Evolutionary conservation across 2,113 vertebrate species (phyloP).

Genomic region (Beaufortia kweichowensis): DNA sequence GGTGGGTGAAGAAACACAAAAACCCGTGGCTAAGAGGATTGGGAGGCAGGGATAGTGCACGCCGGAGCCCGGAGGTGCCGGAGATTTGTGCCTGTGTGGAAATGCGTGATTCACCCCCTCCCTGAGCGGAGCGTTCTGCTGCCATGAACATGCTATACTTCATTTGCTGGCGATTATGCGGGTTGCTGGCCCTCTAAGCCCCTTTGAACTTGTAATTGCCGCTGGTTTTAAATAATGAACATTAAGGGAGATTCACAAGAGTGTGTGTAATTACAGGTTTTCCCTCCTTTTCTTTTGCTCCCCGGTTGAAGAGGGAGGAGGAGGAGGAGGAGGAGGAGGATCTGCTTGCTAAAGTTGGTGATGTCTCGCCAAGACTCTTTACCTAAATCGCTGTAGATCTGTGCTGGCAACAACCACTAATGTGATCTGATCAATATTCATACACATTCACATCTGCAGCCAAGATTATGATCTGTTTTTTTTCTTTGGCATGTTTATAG

Average conservation of each 20-base stretch:
- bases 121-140: constrained; percentile 72
- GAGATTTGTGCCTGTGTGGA: constrained; percentile 88
- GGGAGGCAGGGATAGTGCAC: constrained; percentile 74
- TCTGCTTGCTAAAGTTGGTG: constrained; percentile 74
- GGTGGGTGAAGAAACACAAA: constrained; percentile 71
- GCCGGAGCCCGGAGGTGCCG: constrained; percentile 80
- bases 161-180: constrained; percentile 97
- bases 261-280: constrained; percentile 89
- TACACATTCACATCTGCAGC: constrained; percentile 89
- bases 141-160: constrained; percentile 96
- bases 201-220: constrained; percentile 99
- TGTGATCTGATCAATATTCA: constrained; percentile 90
- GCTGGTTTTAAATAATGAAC: constrained; percentile 98
- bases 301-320: constrained; percentile 59
- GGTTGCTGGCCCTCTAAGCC: constrained; percentile 96
- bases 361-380: constrained; percentile 74
- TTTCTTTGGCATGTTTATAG: constrained; percentile 39
- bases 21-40: constrained; percentile 80
- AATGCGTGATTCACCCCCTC: constrained; percentile 90
- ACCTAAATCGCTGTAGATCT: constrained; percentile 79
- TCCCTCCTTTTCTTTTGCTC: constrained; percentile 68
- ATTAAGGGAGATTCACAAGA: constrained; percentile 92
- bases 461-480: constrained; percentile 72
- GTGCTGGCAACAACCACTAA: constrained; percentile 76
- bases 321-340: constrained; percentile 72